Conservation (phyloP, 2,888 invertebrate genomes). For the Eupithecia vulgata region DNA sequence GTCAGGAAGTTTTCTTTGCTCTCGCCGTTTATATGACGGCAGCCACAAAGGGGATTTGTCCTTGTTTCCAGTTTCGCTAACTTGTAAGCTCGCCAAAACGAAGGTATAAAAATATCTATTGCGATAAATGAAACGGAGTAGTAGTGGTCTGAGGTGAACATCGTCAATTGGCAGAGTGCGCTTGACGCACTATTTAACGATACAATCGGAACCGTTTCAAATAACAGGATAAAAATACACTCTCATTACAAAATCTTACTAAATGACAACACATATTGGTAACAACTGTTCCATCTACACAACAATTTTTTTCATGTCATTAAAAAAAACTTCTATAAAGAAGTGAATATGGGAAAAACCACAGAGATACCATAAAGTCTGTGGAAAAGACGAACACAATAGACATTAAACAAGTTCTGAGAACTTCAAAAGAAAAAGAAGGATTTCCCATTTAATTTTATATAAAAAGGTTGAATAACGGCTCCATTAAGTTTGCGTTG, state of each 20-base stretch:
- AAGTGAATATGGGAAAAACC: background rate
- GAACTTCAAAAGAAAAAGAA: slow-evolving; percentile 1
- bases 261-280: background rate
- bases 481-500: slow-evolving; percentile 17
- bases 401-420: slow-evolving; percentile 6
- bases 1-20: slow-evolving; percentile 40
- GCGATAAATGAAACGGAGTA: slow-evolving; percentile 20
- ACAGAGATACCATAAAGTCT: too few relatives aligned
- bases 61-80: slow-evolving; percentile 40
- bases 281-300: background rate
- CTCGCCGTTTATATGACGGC: slow-evolving; percentile 38
- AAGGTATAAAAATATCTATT: slow-evolving; percentile 32
- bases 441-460: background rate
- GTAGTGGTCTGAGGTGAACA: background rate
- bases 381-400: slow-evolving; percentile 5
- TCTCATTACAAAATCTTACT: background rate
- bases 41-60: slow-evolving; percentile 44
- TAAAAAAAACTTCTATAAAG: background rate
- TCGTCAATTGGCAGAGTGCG: background rate
- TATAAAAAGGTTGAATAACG: slow-evolving; percentile 13
- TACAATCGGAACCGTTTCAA: background rate
- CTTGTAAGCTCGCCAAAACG: slow-evolving; percentile 39
- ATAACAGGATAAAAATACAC: background rate
- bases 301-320: background rate
- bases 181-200: background rate